Evolutionary conservation across 2,888 invertebrate species (phyloP), one percentile per base, ranked within the genome.

Genomic region (Cheilosia pagana): DNA sequence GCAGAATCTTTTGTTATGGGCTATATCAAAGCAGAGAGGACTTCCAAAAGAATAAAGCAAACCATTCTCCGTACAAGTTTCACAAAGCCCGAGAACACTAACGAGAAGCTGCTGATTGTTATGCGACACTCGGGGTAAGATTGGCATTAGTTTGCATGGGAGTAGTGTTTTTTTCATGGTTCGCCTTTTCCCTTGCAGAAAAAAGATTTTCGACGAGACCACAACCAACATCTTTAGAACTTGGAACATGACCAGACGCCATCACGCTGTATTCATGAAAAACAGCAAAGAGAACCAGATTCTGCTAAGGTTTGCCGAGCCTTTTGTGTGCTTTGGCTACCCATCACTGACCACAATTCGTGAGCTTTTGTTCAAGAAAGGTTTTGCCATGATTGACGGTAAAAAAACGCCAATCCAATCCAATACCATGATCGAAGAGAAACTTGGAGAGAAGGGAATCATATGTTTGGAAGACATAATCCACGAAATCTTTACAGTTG

Each of bases 401-500:
- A 92, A 90, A 53, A 91, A 91, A 76, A 90, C 90, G 0, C 88
- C 91, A 1, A 92, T 92, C 55, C 91, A 91, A 74, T 92, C 92
- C 0, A 92, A 92, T 79, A 90, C 91, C 1, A 88, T 91, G 89
- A 90, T 92, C 16, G 92, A 92, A 81, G 90, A 92, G 48, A 87
- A 90, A 2, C 85, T 92, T 25, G 92, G 92, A 3, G 88, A 90
- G 0, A 88, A 90, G 74, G 92, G 92, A 12, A 89, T 92, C 0
- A 92, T 92, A 60, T 92, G 92, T 78, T 87, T 92, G 79, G 92
- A 92, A 75, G 92, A 92, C 86, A 90, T 92, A 21, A 91, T 92
- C 10, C 92, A 92, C 75, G 92, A 92, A 86, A 89, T 92, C 12
- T 91, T 88, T 39, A 91, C 92, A 6, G 91, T 91, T 12, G 92